Base-by-base conservation (phyloP, 2,888 invertebrate genomes). In the Apodemia mormo region DNA sequence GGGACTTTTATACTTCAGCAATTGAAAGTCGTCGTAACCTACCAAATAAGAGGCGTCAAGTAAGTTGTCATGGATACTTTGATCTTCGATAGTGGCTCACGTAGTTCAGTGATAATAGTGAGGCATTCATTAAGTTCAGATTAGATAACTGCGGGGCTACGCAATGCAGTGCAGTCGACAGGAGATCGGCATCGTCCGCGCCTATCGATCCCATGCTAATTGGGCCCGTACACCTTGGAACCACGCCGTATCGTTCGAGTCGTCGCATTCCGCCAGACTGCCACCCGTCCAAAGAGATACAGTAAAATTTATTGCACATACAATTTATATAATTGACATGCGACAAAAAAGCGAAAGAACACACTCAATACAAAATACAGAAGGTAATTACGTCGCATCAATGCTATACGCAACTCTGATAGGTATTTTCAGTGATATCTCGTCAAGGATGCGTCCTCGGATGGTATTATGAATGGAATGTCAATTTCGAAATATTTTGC, bases 141-240 rank as follows among this genome's bases (percentile, higher is more conserved):
- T 91, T 90, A 92, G 90, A 92, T 90, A 90, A 83, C 79, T 77
- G 79, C 76, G 80, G 79, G 78, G 82, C 80, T 85, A 88, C 85
- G 90, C 90, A 88, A 85, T 86, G 89, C 86, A 80, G 82, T 79
- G 82, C 81, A 81, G 86, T 79, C 86, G 90, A 90, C 90, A 86
- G 84, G 79, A 86, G 90, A 90, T 90, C 88, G 86, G 83, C 86
- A 88, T 89, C 92, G 85, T 80, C 82, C 84, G 85, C 83, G 87
- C 87, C 92, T 89, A 90, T 92, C 93, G 92, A 91, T 89, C 86
- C 89, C 92, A 89, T 90, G 90, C 93, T 93, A 93, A 93, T 93
- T 93, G 93, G 93, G 83, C 84, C 81, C 84, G 85, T 76, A 76
- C 76, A 78, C 80, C 80, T 85, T 79, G 76, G 76, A 73, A 49